phyloP scores from a whole-genome alignment of 2,797 vertebrate genomes.

The Apodemus agrarius region DNA sequence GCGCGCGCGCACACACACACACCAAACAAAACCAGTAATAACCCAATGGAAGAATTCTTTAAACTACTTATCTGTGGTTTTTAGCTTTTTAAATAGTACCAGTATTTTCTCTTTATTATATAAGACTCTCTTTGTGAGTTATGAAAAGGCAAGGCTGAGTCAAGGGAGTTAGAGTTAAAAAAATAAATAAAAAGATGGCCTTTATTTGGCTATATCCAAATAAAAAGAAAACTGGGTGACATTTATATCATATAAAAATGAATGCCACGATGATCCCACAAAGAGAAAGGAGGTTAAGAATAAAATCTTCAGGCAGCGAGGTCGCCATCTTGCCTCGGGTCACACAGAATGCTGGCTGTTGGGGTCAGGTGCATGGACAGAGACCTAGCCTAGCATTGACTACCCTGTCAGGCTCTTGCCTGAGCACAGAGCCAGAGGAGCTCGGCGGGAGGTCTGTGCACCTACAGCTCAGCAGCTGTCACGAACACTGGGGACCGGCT shows the following conservation, averaged over 20 bases:
- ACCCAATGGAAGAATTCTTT: background rate
- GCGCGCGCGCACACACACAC: too few species aligned
- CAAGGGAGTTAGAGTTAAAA: background rate
- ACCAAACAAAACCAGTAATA: background rate
- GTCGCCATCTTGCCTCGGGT: too few species aligned
- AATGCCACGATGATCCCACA: rapidly evolving
- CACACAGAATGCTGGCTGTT: too few species aligned
- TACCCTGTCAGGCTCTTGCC: too few species aligned
- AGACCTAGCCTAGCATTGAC: too few species aligned
- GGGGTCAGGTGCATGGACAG: too few species aligned
- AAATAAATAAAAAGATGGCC: background rate
- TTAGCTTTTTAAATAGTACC: background rate
- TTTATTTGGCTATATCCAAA: background rate
- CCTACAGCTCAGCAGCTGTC: too few species aligned
- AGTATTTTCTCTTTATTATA: background rate
- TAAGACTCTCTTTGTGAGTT: background rate
- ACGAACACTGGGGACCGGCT: too few species aligned
- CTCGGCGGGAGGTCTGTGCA: too few species aligned
- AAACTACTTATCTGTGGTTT: background rate
- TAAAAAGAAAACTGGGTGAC: background rate
- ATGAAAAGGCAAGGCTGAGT: background rate
- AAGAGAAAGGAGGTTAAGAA: background rate
- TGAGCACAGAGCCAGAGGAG: too few species aligned
- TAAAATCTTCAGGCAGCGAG: too few species aligned
- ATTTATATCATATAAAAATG: background rate